These are phyloP conservation scores for Actinostola sp. DNA, from an alignment of 92 coral and sea anemone species.

Conservation along the genomic window DNA sequence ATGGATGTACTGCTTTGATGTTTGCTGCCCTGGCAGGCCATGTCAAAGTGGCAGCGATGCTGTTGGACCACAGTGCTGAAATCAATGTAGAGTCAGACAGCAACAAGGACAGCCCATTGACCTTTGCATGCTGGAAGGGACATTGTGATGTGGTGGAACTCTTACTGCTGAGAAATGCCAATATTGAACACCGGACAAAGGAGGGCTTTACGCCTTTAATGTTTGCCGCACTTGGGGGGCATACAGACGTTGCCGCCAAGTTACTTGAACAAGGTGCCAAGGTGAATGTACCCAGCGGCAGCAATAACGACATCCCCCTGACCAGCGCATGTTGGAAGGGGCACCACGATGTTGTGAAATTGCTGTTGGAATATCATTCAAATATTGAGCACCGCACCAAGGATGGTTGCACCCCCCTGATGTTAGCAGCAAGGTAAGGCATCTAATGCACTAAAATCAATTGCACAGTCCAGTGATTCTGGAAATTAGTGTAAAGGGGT, in stretches of 20 bases:
- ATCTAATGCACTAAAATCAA: neutral
- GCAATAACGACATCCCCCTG: constrained; percentile 97
- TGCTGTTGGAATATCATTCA: constrained; percentile 87
- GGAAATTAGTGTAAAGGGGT: neutral
- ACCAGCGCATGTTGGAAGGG: constrained; percentile 99
- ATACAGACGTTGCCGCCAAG: constrained; percentile 95
- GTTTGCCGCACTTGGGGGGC: constrained; percentile 99
- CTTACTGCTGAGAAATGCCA: constrained; percentile 89
- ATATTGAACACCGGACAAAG: constrained; percentile 98
- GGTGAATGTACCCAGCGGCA: constrained; percentile 99
- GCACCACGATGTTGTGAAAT: constrained; percentile 96
- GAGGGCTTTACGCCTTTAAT: constrained; percentile 99
- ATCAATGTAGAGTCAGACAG: constrained; percentile 99
- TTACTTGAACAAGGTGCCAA: constrained; percentile 89
- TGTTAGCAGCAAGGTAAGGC: constrained; percentile 97
- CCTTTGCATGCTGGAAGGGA: constrained; percentile 99
- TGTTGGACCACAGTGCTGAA: constrained; percentile 91
- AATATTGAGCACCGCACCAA: constrained; percentile 99
- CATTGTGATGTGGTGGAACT: constrained; percentile 98
- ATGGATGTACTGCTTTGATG: constrained; percentile 99
- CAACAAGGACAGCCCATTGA: constrained; percentile 98
- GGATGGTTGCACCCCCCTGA: constrained; percentile 99
- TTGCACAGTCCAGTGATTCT: neutral
- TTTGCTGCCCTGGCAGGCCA: constrained; percentile 99
- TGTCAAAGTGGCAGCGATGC: constrained; percentile 97